Base-by-base conservation (phyloP, 2,888 invertebrate genomes). In the Anaspis maculata region DNA sequence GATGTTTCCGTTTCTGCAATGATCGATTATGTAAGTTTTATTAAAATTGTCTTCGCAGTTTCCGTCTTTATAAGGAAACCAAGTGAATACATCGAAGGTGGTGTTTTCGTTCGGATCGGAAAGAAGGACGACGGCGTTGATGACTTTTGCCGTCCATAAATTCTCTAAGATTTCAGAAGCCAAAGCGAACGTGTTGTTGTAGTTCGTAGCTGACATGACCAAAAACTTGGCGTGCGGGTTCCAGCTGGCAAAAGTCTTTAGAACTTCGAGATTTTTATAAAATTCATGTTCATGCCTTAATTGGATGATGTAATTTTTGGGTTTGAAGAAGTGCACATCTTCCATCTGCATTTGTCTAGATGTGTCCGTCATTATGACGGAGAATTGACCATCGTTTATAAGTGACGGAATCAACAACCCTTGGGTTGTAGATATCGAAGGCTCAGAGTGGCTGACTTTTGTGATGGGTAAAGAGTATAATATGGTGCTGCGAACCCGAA, bases 221-320 rank as follows among this genome's bases (percentile, higher is more conserved):
- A 30, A 12, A 10, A 30, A 30, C 24, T 24, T 30, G 2, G 30
- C 22, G 19, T 30, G 30, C 6, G 30, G 30, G 24, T 30, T 23
- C 30, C 30, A 30, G 4, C 6, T 19, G 6, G 9, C 5, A 9
- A 19, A 19, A 5, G 9, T 15, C 3, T 10, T 30, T 6, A 30
- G 12, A 10, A 5, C 10, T 12, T 24, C 10, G 3, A 30, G 15
- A 23, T 15, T 22, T 9, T 13, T n/a, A 3, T 11, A 9, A 3
- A 13, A 12, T 23, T 23, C 14, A 0, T 5, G 2, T 14, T 5
- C n/a, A n/a, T 24, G 11, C 7, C 30, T 13, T 7, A 30, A 14
- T 3, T 30, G 30, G 2, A 30, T 14, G 2, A 30, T 30, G 7
- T 30, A 30, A 30, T 30, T 23, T 6, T 24, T 13, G 19, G 19